These are phyloP conservation scores for Neoseiulus cucumeris DNA, from an alignment of 1,140 invertebrate genomes.

Conservation along the genomic window DNA sequence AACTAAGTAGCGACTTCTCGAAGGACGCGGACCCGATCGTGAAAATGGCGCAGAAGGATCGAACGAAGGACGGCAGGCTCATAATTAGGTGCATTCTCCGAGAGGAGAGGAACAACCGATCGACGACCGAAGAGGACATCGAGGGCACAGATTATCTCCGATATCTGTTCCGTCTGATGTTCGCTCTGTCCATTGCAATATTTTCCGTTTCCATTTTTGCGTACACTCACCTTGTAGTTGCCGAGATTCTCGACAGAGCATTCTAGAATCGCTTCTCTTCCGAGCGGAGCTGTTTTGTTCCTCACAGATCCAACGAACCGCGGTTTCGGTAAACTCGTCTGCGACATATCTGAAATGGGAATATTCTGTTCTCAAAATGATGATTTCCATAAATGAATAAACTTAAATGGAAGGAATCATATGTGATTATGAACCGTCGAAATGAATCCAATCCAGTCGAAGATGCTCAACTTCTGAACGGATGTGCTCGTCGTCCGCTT, in stretches of 20 bases:
- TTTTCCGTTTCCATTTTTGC: neutral
- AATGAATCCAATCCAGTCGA: neutral
- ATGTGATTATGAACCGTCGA: neutral
- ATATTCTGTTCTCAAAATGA: neutral
- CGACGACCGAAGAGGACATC: too few species aligned
- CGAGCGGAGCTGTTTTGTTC: constrained; percentile 65
- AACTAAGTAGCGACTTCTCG: too few species aligned
- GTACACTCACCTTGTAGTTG: constrained; percentile 65
- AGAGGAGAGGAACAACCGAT: too few species aligned
- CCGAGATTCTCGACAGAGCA: constrained; percentile 74
- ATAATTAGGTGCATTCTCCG: too few species aligned
- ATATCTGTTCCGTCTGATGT: too few species aligned
- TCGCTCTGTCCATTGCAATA: too few species aligned
- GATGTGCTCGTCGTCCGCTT: neutral
- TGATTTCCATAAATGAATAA: neutral
- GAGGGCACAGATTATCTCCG: too few species aligned
- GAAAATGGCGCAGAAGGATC: too few species aligned
- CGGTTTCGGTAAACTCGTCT: constrained; percentile 27
- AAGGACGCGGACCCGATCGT: too few species aligned
- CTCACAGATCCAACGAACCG: constrained; percentile 61
- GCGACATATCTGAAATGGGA: neutral
- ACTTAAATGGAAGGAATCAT: neutral
- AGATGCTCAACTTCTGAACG: neutral
- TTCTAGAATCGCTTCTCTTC: constrained; percentile 65
- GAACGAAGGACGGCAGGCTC: too few species aligned